Evolutionary conservation across 2,113 vertebrate genomes (phyloP).

Genomic region (Camarhynchus parvulus): DNA sequence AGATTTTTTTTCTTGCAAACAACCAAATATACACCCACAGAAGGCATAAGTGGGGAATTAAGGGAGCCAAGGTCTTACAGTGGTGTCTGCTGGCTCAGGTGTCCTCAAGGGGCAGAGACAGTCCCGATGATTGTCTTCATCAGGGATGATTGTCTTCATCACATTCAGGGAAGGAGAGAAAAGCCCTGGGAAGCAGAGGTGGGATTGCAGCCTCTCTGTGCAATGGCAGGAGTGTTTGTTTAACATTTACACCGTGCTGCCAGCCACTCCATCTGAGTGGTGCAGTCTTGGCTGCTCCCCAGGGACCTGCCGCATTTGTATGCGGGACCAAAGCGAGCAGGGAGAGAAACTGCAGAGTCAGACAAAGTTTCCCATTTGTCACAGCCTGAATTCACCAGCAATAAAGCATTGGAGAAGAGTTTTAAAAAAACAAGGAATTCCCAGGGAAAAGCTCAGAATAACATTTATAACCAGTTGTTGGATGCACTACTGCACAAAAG

Average conservation of each 20-base stretch:
- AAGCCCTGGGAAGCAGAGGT: not conserved
- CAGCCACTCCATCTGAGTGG: not conserved
- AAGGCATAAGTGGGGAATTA: not conserved
- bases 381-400: not conserved
- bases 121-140: rapidly evolving
- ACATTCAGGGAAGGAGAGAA: not conserved
- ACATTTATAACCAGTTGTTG: not conserved
- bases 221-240: not conserved
- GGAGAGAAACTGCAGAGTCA: constrained; percentile 39
- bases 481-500: not conserved
- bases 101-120: not conserved
- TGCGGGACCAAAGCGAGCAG: rapidly evolving
- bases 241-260: not conserved
- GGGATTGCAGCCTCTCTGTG: not conserved
- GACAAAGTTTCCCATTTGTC: not conserved
- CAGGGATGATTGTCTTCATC: not conserved
- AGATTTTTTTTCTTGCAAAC: not conserved
- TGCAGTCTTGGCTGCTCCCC: constrained; percentile 56
- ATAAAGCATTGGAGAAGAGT: not conserved
- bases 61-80: not conserved
- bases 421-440: not conserved
- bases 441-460: not conserved
- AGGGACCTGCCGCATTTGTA: constrained; percentile 37
- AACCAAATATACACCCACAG: not conserved
- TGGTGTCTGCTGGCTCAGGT: not conserved